A percentile compares a stretch with the other conserved stretches of the same genome.
phyloP scores from a whole-genome alignment of 1,140 invertebrate genomes.

The Drosophila prosaltans region DNA sequence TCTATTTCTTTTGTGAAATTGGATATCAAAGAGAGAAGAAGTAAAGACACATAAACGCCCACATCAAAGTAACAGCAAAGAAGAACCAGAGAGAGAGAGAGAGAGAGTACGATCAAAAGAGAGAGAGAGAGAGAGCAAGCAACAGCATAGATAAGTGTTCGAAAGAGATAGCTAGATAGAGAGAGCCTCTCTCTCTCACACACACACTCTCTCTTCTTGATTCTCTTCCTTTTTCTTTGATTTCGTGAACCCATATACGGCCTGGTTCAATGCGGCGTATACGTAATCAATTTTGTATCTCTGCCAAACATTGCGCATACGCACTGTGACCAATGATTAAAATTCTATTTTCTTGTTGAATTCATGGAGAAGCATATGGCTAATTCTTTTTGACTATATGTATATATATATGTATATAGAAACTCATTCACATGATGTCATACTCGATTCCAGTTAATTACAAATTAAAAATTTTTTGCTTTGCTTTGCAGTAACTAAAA shows the following conservation, averaged over 20 bases:
- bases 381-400: neutral
- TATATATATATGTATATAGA: constrained; percentile 31
- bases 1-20: constrained; percentile 44
- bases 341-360: neutral
- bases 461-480: constrained; percentile 23
- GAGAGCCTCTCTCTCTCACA: neutral
- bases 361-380: constrained; percentile 36
- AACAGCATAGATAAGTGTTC: no score
- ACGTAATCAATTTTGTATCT: constrained; percentile 58
- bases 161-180: neutral
- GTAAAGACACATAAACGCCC: constrained; percentile 29
- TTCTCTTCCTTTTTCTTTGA: neutral
- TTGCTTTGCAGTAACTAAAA: constrained; percentile 75
- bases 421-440: constrained; percentile 59
- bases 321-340: constrained; percentile 46
- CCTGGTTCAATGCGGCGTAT: constrained; percentile 59
- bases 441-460: no score
- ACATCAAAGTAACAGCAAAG: constrained; percentile 33
- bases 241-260: constrained; percentile 66
- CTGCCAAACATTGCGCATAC: constrained; percentile 65
- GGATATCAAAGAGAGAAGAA: constrained; percentile 53
- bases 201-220: neutral
- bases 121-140: constrained; percentile 3
- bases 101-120: neutral
- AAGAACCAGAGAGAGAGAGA: constrained; percentile 11